These are phyloP conservation scores for Sciaenops ocellatus DNA, from an alignment of 2,797 vertebrate genomes.

Conservation along the genomic window DNA sequence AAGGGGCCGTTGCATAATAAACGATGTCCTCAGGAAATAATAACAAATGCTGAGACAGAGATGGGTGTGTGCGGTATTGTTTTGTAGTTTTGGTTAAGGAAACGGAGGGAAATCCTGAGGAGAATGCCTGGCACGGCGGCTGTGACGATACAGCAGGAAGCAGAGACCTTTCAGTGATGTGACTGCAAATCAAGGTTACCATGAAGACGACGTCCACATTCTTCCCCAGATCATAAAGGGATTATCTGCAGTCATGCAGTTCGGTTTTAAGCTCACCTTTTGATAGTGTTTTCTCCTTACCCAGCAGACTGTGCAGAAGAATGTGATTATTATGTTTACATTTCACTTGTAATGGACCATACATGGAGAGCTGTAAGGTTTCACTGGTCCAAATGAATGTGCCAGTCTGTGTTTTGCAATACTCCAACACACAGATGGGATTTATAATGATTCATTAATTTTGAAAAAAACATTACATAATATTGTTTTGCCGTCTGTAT, in stretches of 20 bases:
- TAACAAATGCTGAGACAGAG: slow-evolving; percentile 47
- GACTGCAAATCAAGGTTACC: slow-evolving; percentile 47
- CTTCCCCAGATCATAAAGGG: slow-evolving; percentile 60
- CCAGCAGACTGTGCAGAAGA: slow-evolving; percentile 38
- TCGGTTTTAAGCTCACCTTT: slow-evolving; percentile 47
- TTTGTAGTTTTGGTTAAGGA: slow-evolving; percentile 58
- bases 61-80: slow-evolving; percentile 68
- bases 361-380: background rate
- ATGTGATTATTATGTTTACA: slow-evolving; percentile 22
- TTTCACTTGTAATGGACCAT: slow-evolving; percentile 14
- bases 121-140: slow-evolving; percentile 44
- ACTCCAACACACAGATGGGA: slow-evolving; percentile 32
- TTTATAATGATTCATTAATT: slow-evolving; percentile 36
- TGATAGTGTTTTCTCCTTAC: slow-evolving; percentile 28
- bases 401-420: slow-evolving; percentile 7
- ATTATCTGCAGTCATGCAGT: slow-evolving; percentile 76
- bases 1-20: slow-evolving; percentile 61
- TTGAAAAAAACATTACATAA: slow-evolving; percentile 8
- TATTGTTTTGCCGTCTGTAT: background rate
- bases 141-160: slow-evolving; percentile 39
- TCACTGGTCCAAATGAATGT: background rate
- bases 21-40: slow-evolving; percentile 55
- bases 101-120: slow-evolving; percentile 74
- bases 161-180: slow-evolving; percentile 23
- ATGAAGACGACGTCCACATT: slow-evolving; percentile 50